Conservation (phyloP, 2,797 vertebrate genomes). For the Tragelaphus oryx region DNA sequence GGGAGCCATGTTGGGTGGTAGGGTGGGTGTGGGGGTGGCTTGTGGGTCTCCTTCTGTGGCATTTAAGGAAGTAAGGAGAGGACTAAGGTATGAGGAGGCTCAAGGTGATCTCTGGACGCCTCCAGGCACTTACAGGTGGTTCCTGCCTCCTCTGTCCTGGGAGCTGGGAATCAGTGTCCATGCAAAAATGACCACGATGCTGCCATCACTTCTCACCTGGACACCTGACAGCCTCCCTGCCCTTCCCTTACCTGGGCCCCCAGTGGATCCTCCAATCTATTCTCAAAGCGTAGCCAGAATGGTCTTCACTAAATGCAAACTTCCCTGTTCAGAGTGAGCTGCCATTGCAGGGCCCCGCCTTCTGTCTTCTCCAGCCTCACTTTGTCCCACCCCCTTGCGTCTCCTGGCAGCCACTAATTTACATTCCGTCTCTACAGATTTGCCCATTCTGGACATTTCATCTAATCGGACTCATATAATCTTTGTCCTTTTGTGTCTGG, state of each 20-base stretch:
- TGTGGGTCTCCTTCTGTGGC: neutral
- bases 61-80: neutral
- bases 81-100: neutral
- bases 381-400: too few relatives aligned
- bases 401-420: neutral
- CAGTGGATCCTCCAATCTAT: neutral
- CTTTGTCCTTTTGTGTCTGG: neutral
- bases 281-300: neutral
- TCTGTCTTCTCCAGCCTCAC: neutral
- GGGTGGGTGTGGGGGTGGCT: neutral
- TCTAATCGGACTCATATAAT: neutral
- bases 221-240: neutral
- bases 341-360: too few relatives aligned
- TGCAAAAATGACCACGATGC: rapidly evolving
- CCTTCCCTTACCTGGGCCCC: neutral
- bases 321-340: neutral
- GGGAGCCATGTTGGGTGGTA: rapidly evolving
- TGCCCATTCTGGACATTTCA: neutral
- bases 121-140: neutral
- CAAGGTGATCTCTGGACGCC: neutral
- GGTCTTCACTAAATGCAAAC: neutral
- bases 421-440: neutral
- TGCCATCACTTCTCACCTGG: rapidly evolving
- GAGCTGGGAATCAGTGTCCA: neutral
- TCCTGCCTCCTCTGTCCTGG: neutral